phyloP scores from a whole-genome alignment of 2,797 vertebrate species.

The Parauchenoglanis ngamensis region DNA sequence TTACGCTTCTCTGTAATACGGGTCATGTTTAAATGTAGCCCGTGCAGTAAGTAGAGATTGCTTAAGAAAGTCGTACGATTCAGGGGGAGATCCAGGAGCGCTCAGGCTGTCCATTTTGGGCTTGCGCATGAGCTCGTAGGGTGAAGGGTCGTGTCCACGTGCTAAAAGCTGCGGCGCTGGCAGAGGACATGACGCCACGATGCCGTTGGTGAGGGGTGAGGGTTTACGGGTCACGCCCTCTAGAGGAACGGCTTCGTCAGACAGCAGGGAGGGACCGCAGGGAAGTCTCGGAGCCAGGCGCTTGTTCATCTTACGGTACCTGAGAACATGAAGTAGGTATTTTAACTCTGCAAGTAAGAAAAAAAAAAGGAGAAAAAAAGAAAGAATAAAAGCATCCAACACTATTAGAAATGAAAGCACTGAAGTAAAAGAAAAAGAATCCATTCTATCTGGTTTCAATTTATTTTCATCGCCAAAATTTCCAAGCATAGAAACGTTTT shows the following conservation, averaged over 20 bases:
- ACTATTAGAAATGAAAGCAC: background rate
- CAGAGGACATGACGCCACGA: slow-evolving; percentile 69
- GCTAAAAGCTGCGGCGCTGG: slow-evolving; percentile 88
- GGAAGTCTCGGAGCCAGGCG: slow-evolving; percentile 88
- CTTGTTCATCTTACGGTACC: slow-evolving; percentile 99
- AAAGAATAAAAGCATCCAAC: background rate
- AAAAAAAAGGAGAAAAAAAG: background rate
- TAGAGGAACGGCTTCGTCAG: slow-evolving; percentile 84
- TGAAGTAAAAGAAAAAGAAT: background rate
- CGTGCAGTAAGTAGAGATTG: background rate
- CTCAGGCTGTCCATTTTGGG: slow-evolving; percentile 90
- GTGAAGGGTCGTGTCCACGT: slow-evolving; percentile 84
- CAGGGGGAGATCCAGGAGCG: slow-evolving; percentile 93
- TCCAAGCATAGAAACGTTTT: background rate
- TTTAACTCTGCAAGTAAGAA: background rate
- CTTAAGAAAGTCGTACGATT: slow-evolving; percentile 77
- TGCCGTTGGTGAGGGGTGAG: slow-evolving; percentile 88
- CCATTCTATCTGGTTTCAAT: background rate
- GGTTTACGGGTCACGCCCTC: slow-evolving; percentile 84
- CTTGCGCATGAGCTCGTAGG: slow-evolving; percentile 85
- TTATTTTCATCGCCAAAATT: background rate
- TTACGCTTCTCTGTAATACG: background rate
- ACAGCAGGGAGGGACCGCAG: slow-evolving; percentile 80
- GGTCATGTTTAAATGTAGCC: background rate
- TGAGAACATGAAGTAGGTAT: slow-evolving; percentile 55